Percentiles rank a stretch among this genome's conserved stretches.
Evolutionary conservation across 1,140 invertebrate species (phyloP).

Genomic region (Psix sp.): DNA sequence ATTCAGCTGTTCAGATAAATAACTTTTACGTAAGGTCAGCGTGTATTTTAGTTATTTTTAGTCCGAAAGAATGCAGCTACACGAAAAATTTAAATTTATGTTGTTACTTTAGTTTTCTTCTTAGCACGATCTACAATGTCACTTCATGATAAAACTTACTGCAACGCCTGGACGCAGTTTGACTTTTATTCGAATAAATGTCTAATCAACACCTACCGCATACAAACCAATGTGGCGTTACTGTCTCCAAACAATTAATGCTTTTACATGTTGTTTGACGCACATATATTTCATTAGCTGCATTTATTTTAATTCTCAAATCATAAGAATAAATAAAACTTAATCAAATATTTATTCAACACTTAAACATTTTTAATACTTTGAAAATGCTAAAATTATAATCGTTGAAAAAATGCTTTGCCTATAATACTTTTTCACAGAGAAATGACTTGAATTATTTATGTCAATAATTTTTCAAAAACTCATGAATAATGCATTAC

Average conservation of each 20-base stretch:
- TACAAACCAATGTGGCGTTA: no score
- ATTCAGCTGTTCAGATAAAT: slow-evolving; percentile 36
- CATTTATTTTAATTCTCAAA: no score
- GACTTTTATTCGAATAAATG: slow-evolving; percentile 28
- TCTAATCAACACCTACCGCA: slow-evolving; percentile 12
- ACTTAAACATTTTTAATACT: no score
- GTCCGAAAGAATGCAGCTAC: slow-evolving; percentile 26
- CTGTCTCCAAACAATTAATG: no score
- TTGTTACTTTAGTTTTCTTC: slow-evolving; percentile 40
- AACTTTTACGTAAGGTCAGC: slow-evolving; percentile 32
- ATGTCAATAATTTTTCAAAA: slow-evolving; percentile 39
- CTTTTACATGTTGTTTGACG: no score
- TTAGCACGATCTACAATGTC: slow-evolving; percentile 8
- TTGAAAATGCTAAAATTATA: no score
- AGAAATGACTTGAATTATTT: slow-evolving; percentile 24
- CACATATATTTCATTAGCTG: no score
- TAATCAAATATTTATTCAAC: no score
- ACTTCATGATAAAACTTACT: slow-evolving; percentile 16
- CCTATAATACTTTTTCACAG: no score
- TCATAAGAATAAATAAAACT: no score
- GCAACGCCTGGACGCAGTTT: background rate
- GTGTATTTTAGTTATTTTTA: slow-evolving; percentile 32
- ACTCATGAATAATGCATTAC: slow-evolving; percentile 43
- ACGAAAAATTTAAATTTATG: slow-evolving; percentile 43
- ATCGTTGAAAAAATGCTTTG: no score